Percentiles rank a stretch among this genome's conserved stretches.
Conservation (phyloP, 1,140 invertebrate genomes). For the Aphis craccivora region DNA sequence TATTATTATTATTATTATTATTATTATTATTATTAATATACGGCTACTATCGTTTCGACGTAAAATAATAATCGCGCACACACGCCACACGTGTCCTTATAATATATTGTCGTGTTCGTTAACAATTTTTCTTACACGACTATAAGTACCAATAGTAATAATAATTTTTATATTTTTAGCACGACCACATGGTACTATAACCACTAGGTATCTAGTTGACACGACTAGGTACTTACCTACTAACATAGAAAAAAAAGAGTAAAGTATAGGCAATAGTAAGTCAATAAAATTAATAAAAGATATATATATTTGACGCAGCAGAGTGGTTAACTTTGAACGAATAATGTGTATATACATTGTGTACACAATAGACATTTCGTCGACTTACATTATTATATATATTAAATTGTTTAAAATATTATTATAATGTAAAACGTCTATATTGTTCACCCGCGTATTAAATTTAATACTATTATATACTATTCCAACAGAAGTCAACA, state of each 20-base stretch:
- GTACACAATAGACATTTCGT: neutral
- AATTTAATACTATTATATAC: neutral
- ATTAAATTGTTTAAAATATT: neutral
- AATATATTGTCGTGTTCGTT: neutral
- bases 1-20: no score
- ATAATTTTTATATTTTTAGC: neutral
- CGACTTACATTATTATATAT: neutral
- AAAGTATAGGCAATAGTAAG: neutral
- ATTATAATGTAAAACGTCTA: neutral
- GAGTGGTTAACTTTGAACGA: neutral
- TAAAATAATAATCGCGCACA: neutral
- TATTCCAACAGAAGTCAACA: slow-evolving; percentile 12
- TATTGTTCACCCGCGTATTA: neutral
- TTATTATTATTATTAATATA: neutral
- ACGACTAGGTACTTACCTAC: neutral
- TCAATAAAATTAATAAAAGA: neutral
- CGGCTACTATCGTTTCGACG: neutral
- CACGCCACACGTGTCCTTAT: neutral
- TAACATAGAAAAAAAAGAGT: neutral
- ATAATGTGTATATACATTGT: neutral
- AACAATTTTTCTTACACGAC: neutral
- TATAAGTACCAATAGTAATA: neutral
- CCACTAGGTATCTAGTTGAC: neutral
- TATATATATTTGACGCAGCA: no score
- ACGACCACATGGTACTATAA: no score